Evolutionary conservation across 2,113 vertebrate genomes (phyloP).

Genomic region (Microcebus murinus): DNA sequence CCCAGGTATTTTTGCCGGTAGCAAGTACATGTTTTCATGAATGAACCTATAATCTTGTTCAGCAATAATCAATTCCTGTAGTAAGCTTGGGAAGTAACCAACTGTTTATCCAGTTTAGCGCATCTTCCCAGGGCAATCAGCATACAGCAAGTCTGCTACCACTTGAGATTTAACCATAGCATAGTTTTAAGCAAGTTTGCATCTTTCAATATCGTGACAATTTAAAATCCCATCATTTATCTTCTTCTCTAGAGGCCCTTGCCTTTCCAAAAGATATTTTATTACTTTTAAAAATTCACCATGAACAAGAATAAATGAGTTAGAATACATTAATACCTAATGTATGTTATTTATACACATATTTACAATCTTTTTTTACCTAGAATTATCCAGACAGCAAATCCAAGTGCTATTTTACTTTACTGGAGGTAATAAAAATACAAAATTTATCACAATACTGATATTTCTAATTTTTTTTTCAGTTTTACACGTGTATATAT

Average conservation of each 20-base stretch:
- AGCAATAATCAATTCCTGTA: not conserved
- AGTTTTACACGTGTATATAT: too few species aligned
- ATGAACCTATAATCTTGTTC: not conserved
- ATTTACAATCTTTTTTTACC: conserved; percentile 38
- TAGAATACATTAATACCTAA: not conserved
- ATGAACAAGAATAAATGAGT: not conserved
- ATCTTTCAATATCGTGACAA: not conserved
- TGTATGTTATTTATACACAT: not conserved
- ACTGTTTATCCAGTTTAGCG: not conserved
- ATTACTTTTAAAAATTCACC: not conserved
- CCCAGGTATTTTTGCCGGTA: not conserved
- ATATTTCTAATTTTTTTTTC: not conserved
- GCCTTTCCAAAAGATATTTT: not conserved
- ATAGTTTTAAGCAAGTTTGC: not conserved
- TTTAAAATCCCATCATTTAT: not conserved
- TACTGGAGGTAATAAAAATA: conserved; percentile 26
- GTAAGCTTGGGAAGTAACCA: not conserved
- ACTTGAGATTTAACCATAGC: not conserved
- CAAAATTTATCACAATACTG: not conserved
- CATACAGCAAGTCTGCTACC: not conserved
- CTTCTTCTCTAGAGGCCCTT: not conserved
- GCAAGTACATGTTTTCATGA: not conserved
- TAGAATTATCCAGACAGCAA: not conserved
- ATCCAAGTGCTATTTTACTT: not conserved
- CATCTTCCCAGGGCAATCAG: not conserved